phyloP scores from a whole-genome alignment of 1,140 invertebrate genomes.

The Euwallacea similis region DNA sequence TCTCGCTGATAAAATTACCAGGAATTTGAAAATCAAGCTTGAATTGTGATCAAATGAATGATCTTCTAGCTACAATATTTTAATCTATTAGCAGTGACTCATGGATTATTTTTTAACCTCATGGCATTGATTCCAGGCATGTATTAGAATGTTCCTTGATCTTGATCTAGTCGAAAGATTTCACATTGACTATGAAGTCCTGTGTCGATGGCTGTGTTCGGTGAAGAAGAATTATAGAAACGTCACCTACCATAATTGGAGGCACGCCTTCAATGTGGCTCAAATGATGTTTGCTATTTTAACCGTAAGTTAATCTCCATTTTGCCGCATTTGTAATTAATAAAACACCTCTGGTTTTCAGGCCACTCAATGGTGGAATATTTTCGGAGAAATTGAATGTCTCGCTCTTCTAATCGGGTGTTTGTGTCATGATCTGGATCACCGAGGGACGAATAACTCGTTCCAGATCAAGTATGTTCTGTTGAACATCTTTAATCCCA shows the following conservation, averaged over 20 bases:
- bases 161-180: conserved; percentile 87
- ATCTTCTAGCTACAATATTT: too few relatives aligned
- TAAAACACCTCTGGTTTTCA: conserved; percentile 52
- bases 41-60: too few relatives aligned
- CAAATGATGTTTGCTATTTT: conserved; percentile 96
- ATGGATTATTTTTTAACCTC: too few relatives aligned
- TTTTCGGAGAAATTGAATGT: conserved; percentile 90
- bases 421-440: conserved; percentile 95
- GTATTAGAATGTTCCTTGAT: conserved; percentile 89
- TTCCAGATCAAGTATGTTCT: conserved; percentile 93
- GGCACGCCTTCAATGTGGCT: conserved; percentile 93
- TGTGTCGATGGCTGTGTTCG: conserved; percentile 88
- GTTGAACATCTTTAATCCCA: background rate
- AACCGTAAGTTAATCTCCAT: conserved; percentile 63
- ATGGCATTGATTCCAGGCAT: conserved; percentile 61
- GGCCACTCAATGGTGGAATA: conserved; percentile 90
- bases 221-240: conserved; percentile 97
- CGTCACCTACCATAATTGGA: conserved; percentile 96
- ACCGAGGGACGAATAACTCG: conserved; percentile 94
- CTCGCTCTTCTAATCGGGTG: conserved; percentile 93
- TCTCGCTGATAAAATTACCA: too few relatives aligned
- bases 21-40: too few relatives aligned
- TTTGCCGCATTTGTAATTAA: conserved; percentile 18
- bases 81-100: too few relatives aligned
- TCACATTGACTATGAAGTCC: conserved; percentile 86